Base-by-base conservation (phyloP, 1,140 invertebrate species). In the Yoshiicerus persimilis region DNA sequence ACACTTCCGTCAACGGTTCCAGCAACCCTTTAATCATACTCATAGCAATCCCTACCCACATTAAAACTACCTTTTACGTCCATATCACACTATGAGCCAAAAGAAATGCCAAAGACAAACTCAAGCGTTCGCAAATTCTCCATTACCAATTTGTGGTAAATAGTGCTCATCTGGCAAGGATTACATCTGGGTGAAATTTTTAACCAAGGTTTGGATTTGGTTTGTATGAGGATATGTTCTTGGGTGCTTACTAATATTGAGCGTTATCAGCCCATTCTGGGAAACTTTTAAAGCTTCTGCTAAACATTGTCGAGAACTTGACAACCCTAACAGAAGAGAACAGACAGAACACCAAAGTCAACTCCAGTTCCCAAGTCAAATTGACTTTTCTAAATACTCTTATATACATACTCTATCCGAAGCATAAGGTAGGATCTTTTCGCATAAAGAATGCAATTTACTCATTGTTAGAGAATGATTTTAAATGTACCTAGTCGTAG, bases 261-360 rank as follows among this genome's bases (percentile, higher is more conserved):
- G 75, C n/a, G 38, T 80, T 80, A 80, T 80, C 75, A 80, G 30
- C 34, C 75, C 20, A 80, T 80, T 80, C 75, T 20, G 9, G 30
- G 75, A 80, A 80, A 80, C 75, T 80, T 80, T 80, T 34, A 80
- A 80, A 80, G 47, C 75, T 38, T 80, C 34, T 80, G 27, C 70
- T 77, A 38, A 80, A 80, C 75, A 80, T 80, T 80, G 30, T 32
- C 38, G 75, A n/a, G 32, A 80, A 80, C 34, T 80, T 80, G 75
- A 80, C 75, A 80, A 38, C 75, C 20, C 34, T 38, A 80, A 23
- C 75, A 80, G 20, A 38, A 80, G 75, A 80, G 75, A 38, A 80
- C 75, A 80, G 75, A 80, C 75, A 80, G 75, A 80, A 80, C 75
- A 80, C 30, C 16, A 80, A 80, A 80, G 75, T 80, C 75, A 80